Conservation (phyloP, 2,888 invertebrate genomes). For the Lordiphosa fenestrarum region DNA sequence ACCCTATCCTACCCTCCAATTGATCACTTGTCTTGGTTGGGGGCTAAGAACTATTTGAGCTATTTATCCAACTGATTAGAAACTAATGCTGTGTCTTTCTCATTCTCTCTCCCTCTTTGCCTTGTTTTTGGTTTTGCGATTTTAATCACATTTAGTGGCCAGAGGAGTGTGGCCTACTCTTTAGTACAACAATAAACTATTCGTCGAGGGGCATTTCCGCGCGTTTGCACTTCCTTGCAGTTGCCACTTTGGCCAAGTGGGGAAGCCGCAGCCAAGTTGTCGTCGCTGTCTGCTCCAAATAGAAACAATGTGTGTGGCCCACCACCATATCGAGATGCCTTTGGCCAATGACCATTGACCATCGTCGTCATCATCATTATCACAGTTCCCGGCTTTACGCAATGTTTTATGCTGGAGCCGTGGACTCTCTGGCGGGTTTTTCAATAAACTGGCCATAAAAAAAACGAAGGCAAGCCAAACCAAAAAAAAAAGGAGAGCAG, state of each 20-base stretch:
- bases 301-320: constrained; percentile 10
- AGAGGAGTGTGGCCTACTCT: no score
- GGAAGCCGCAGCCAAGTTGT: constrained; percentile 12
- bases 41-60: no score
- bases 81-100: no score
- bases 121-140: no score
- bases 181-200: no score
- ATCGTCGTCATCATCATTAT: constrained; percentile 26
- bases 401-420: constrained; percentile 11
- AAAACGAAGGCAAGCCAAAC: background rate
- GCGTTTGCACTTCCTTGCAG: constrained; percentile 26
- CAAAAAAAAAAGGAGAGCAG: constrained; percentile 1
- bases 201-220: constrained; percentile 19
- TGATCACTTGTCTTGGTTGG: no score
- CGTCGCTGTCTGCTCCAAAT: constrained; percentile 5
- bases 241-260: constrained; percentile 22
- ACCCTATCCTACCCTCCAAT: no score
- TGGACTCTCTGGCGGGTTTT: constrained; percentile 28
- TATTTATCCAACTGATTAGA: no score
- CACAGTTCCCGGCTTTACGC: constrained; percentile 13
- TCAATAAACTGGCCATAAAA: constrained; percentile 62
- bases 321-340: constrained; percentile 18
- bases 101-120: no score
- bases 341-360: constrained; percentile 33
- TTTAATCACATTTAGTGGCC: no score